Evolutionary conservation across 2,888 invertebrate species (phyloP).

Genomic region (Hesperia comma): DNA sequence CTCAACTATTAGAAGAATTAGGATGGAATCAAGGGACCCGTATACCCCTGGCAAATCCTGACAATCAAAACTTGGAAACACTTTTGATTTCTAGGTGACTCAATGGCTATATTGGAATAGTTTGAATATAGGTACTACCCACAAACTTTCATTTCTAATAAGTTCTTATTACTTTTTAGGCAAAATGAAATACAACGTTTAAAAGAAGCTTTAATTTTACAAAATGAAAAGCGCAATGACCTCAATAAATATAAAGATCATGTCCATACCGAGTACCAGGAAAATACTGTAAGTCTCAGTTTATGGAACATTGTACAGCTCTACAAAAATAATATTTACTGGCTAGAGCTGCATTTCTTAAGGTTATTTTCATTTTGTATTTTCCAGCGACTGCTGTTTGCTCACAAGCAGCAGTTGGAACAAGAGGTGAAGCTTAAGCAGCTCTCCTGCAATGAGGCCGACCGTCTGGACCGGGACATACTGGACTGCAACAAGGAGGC

Average conservation of each 20-base stretch:
- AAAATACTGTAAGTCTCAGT: conserved; percentile 70
- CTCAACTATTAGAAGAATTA: conserved; percentile 86
- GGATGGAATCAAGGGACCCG: conserved; percentile 91
- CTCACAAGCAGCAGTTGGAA: conserved; percentile 87
- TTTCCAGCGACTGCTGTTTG: conserved; percentile 85
- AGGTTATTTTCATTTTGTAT: background rate
- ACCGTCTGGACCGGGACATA: conserved; percentile 73
- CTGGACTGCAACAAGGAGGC: conserved; percentile 74
- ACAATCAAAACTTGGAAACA: conserved; percentile 82
- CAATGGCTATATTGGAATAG: too few species aligned
- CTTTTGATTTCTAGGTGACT: conserved; percentile 65
- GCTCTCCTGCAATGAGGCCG: conserved; percentile 71
- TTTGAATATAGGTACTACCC: too few species aligned
- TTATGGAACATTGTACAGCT: too few species aligned
- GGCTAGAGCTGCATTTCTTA: too few species aligned
- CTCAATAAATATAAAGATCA: conserved; percentile 72
- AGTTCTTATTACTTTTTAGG: conserved; percentile 54
- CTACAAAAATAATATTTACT: too few species aligned
- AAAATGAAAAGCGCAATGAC: conserved; percentile 71
- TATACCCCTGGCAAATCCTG: conserved; percentile 90
- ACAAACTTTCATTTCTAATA: conserved; percentile 1
- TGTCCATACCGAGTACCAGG: conserved; percentile 76
- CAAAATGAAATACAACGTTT: conserved; percentile 75
- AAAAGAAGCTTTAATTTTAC: conserved; percentile 65
- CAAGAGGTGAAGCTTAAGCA: conserved; percentile 86